Base-by-base conservation (phyloP, 2,888 invertebrate genomes). In the Tenodera sinensis region DNA sequence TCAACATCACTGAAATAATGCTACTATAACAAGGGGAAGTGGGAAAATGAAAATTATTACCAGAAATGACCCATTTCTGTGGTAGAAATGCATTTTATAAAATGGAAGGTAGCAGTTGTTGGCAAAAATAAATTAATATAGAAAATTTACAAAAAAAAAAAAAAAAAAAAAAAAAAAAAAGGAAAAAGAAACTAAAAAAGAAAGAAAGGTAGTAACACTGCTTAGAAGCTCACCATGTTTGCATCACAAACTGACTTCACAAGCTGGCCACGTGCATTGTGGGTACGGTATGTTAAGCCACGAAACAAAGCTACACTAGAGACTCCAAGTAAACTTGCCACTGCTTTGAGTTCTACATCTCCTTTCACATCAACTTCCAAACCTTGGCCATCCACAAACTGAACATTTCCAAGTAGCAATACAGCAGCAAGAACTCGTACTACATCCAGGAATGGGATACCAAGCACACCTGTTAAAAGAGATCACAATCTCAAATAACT, bases 381-480 rank as follows among this genome's bases (percentile, higher is more conserved):
- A 87, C 95, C 96, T 87, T 92, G 96, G 3, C 97, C 96, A 93
- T 98, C 98, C 88, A 96, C 95, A 93, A 98, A 98, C 92, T 97
- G 96, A 91, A 99, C 97, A 94, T 99, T 99, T 90, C 99, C 99
- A 90, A 99, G 95, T 90, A 99, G 95, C 91, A 99, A 94, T 89
- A 98, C 97, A 6, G 98, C 98, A 25, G 98, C 97, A 91, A 99
- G 94, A 28, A 99, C 98, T 91, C 98, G 95, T 89, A 98, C 97
- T 85, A 99, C 98, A 93, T 99, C 98, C 93, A 98, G 94, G 93
- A 98, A 98, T 1, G 98, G 98, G 91, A 99, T 98, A 82, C 98
- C 98, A 88, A 99, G 95, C 88, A 98, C 97, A 89, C 97, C 94
- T 94, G 91, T 71, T 71, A 71, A 71, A 71, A 71, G 1, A 20